Evolutionary conservation across 2,888 invertebrate species (phyloP).

Genomic region (Coelogynopora nodosa): DNA sequence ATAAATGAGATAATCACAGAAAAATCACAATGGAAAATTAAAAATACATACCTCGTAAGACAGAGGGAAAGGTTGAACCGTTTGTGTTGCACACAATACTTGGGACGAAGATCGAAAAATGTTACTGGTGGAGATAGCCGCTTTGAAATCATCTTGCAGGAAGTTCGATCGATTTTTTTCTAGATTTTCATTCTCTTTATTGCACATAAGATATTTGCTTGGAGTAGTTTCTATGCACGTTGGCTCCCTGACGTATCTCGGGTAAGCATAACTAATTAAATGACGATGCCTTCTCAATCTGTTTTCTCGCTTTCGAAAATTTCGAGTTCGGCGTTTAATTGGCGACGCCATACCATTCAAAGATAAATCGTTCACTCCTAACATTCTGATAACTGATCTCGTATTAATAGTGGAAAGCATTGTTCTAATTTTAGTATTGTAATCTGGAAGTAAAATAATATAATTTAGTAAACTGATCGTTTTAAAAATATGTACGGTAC

Average conservation of each 20-base stretch:
- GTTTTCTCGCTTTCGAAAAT: background rate
- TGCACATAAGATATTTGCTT: background rate
- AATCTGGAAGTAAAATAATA: too few species aligned
- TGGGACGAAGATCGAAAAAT: background rate
- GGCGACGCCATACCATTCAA: background rate
- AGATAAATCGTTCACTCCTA: background rate
- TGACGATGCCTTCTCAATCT: background rate
- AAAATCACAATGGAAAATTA: background rate
- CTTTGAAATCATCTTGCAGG: background rate
- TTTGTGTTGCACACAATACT: background rate
- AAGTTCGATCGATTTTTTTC: background rate
- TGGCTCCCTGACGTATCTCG: background rate
- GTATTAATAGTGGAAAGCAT: background rate
- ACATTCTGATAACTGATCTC: background rate
- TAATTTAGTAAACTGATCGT: background rate
- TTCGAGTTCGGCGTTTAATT: background rate
- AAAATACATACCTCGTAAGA: background rate
- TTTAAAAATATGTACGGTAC: too few species aligned
- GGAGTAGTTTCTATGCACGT: background rate
- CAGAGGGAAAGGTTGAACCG: too few species aligned
- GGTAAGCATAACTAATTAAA: background rate
- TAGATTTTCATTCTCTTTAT: background rate
- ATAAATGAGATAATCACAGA: background rate
- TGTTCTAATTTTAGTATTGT: too few species aligned
- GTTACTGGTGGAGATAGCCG: background rate